Evolutionary conservation across 2,797 vertebrate genomes (phyloP), one percentile per base, ranked within the genome.

Genomic region (Euphonia xanthogaster): DNA sequence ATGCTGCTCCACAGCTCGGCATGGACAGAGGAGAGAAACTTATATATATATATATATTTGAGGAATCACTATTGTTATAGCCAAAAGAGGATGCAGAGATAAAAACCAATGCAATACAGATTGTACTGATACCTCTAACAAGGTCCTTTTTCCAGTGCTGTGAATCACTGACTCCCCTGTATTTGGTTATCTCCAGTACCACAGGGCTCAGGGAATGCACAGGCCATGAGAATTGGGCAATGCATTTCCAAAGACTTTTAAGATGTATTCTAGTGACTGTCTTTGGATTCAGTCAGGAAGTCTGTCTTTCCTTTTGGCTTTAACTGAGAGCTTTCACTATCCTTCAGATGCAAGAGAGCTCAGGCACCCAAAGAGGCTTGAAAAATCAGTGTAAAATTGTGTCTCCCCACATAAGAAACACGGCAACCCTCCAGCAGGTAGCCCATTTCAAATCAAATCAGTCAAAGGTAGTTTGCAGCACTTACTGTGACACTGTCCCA

Each of bases 1-100:
- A 1, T 2, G 27, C 7, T 53, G 24, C 22, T 82, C 72, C 28
- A 35, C 50, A 55, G 30, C 18, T 33, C 42, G 79, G 28, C 27
- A 15, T 3, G 31, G 61, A 77, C 71, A 91, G 16, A 70, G 31
- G 30, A 42, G 33, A 65, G 22, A 68, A 57, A 47, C 15, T 28
- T 10, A 4, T 10, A 6, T 35, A 0, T 10, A 6, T 35, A 0
- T 25, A 1, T 23, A 0, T 23, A 7, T 25, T 17, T 30, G 13
- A 78, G 51, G 28, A 21, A 60, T 62, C 3, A 1, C 20, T 37
- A 17, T 2, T 47, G 42, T 45, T 58, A 17, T 1, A 57, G 51
- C 21, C 51, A 62, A 22, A 33, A 71, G 57, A 81, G 30, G 27
- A 33, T 13, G 5, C 20, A 61, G 40, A 51, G 16, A 30, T 39